Conservation (phyloP, 1,140 invertebrate species). For the Microplitis demolitor region DNA sequence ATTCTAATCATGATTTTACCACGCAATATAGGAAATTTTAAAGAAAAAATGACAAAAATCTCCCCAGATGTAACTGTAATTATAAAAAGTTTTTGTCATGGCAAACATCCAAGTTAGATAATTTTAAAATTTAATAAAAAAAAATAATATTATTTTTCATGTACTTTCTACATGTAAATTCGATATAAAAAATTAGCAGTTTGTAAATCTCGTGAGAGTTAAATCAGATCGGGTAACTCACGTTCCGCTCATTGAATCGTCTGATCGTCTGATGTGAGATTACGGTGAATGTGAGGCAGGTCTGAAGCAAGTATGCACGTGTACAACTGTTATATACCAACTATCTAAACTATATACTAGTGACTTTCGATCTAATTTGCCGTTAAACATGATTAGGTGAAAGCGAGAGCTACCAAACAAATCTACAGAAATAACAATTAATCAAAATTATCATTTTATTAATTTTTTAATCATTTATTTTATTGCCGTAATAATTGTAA, state of each 20-base stretch:
- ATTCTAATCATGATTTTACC: no score
- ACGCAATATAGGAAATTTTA: no score
- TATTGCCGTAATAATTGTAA: no score
- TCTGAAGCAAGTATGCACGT: not conserved
- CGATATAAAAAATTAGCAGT: not conserved
- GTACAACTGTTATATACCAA: slow-evolving; percentile 3
- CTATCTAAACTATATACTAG: not conserved
- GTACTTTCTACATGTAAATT: slow-evolving; percentile 1
- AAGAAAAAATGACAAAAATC: no score
- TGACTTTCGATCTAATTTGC: slow-evolving; percentile 5
- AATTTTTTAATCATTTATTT: not conserved
- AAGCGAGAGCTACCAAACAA: not conserved
- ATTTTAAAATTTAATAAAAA: not conserved
- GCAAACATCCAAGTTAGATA: not conserved
- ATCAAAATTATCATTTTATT: not conserved
- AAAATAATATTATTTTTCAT: not conserved
- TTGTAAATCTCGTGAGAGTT: slow-evolving; percentile 7
- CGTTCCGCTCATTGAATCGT: slow-evolving; percentile 22
- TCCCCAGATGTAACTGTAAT: no score
- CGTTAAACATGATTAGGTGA: not conserved
- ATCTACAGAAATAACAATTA: not conserved
- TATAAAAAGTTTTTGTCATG: no score
- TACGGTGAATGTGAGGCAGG: not conserved
- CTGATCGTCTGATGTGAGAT: slow-evolving; percentile 13
- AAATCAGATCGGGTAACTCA: slow-evolving; percentile 16